Conservation (phyloP, 2,888 invertebrate genomes). For the Nineta flava region DNA sequence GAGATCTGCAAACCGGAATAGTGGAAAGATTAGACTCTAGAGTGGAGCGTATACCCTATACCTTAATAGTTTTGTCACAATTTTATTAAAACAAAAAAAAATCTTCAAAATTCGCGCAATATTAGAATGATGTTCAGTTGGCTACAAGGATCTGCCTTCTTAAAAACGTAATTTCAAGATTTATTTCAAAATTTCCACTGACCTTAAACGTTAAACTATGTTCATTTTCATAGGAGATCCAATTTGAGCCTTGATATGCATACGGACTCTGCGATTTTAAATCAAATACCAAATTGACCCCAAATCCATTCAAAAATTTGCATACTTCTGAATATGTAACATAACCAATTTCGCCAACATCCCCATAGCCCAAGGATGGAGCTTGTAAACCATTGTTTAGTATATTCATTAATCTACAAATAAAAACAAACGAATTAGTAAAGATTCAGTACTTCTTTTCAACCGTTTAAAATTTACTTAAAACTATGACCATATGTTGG, state of each 20-base stretch:
- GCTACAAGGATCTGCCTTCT: too few relatives aligned
- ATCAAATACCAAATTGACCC: constrained; percentile 44
- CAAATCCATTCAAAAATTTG: constrained; percentile 37
- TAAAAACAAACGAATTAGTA: constrained; percentile 6
- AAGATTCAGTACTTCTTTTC: background rate
- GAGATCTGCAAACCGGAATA: too few relatives aligned
- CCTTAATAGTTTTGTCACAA: too few relatives aligned
- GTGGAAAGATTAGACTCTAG: too few relatives aligned
- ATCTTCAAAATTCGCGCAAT: too few relatives aligned
- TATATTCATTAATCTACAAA: constrained; percentile 43
- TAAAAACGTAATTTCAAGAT: too few relatives aligned
- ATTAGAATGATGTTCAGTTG: too few relatives aligned
- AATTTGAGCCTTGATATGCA: constrained; percentile 48
- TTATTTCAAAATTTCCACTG: constrained; percentile 12
- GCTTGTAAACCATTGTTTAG: constrained; percentile 50
- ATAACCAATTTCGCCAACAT: constrained; percentile 50
- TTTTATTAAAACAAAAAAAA: too few relatives aligned
- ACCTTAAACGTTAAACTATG: constrained; percentile 55
- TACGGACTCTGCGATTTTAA: constrained; percentile 60
- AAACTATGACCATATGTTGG: constrained; percentile 80
- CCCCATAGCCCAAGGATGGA: constrained; percentile 53
- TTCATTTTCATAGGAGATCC: constrained; percentile 70
- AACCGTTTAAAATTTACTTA: constrained; percentile 28
- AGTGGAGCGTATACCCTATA: too few relatives aligned
- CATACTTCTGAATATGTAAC: constrained; percentile 55